A percentile compares a stretch with the other conserved stretches of the same genome.
Conservation (phyloP, 2,797 vertebrate genomes). For the Pangasius sanitwongsei region DNA sequence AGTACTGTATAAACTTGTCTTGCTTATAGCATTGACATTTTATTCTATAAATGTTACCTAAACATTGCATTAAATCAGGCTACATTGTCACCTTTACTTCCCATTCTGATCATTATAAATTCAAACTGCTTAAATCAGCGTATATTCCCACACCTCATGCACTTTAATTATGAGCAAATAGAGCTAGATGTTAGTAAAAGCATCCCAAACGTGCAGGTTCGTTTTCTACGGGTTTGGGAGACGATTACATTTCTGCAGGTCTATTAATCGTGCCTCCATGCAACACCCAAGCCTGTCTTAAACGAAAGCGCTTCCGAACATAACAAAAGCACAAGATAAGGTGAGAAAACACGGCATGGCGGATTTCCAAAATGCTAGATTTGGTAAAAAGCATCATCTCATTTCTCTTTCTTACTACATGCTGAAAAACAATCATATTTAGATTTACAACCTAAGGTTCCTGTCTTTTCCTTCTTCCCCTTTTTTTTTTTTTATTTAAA, state of each 20-base stretch:
- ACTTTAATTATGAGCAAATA: background rate
- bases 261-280: background rate
- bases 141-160: background rate
- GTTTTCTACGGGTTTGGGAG: constrained; percentile 10
- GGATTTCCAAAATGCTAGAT: background rate
- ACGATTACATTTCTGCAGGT: no score
- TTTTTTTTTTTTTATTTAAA: no score
- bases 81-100: no score
- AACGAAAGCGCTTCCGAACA: background rate
- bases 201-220: background rate
- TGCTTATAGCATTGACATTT: no score
- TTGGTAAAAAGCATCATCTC: background rate
- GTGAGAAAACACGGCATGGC: background rate
- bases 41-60: no score
- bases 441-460: background rate
- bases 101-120: background rate
- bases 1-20: no score
- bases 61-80: no score
- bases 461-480: no score
- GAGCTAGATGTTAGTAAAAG: background rate
- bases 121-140: background rate
- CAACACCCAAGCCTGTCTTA: background rate
- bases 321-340: background rate
- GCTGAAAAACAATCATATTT: background rate
- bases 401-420: background rate